Base-by-base conservation (phyloP, 2,797 vertebrate species). In the Mormyrus hasselquistii region DNA sequence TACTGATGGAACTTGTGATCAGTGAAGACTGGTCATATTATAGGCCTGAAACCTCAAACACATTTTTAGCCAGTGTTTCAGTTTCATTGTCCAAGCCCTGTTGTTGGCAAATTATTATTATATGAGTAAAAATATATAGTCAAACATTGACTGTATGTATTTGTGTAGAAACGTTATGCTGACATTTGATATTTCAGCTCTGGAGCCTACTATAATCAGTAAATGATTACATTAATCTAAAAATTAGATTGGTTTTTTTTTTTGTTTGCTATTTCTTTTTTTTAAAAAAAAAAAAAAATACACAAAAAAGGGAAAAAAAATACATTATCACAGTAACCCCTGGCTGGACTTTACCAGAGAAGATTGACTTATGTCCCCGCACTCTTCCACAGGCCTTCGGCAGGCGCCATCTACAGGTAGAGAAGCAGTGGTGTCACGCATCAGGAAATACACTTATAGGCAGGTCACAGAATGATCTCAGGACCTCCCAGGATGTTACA, bases 301-400 rank as follows among this genome's bases (percentile, higher is more conserved):
- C 10, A n/a, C 25, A 38, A 9, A 29, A 76, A 79, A 55, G 2
- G n/a, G 3, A 50, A n/a, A 76, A 38, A 25, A 25, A 25, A n/a
- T 0, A 47, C 38, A 22, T n/a, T 25, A 8, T 90, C 55, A 90
- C 8, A 69, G 86, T 44, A 50, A 1, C 8, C 87, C 89, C 86
- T 88, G 89, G 87, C 73, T 62, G 34, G 89, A 90, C 44, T 90
- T 90, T 12, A 90, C 89, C 9, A 90, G 89, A 38, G 89, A 84
- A 5, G 86, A 90, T 5, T 19, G 55, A 41, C 73, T 87, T 55
- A n/a, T 65, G 25, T 90, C 86, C 10, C 89, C 89, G 14, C 89
- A 88, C 29, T 90, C 89, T 34, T 90, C 89, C 2, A 90, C 87
- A n/a, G 89, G 89, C 0, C 25, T 65, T 19, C 87, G 86, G 25